Base-by-base conservation (phyloP, 2,797 vertebrate genomes). In the Otolemur crassicaudatus region DNA sequence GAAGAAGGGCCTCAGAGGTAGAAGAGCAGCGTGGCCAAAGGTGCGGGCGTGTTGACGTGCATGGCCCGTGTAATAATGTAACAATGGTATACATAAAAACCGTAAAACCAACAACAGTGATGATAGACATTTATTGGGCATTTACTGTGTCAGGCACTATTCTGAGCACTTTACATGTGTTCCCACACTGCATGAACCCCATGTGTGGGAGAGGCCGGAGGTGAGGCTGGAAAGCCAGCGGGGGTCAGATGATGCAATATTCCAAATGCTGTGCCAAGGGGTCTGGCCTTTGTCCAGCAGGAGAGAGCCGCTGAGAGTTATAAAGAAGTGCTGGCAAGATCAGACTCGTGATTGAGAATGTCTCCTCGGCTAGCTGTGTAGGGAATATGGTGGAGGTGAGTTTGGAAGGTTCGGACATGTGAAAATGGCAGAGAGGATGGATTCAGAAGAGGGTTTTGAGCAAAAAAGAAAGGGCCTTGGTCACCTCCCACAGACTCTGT, bases 21-120 rank as follows among this genome's bases (percentile, higher is more conserved):
- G 80, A 85, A 49, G 17, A 56, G 19, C 19, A 56, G 56, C 17
- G 5, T 56, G 19, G 23, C 6, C 60, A 61, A 61, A 56, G 56
- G 56, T 56, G 19, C 56, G 3, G 86, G 61, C 56, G 63, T 34
- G 56, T 43, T 34, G 61, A 23, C 37, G 65, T 9, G 40, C 14
- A 16, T 1, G 1, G 23, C 2, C 7, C 3, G 31, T 13, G 23
- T 23, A n/a, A 34, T 40, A 29, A 72, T 12, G 19, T 2, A 56
- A 31, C 12, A 10, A 12, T 3, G 16, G 58, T 40, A 17, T 8
- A 46, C 9, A 40, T 9, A 46, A 70, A 56, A 49, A n/a, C 8
- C 16, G 69, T 23, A 53, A 75, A 80, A 49, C 6, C n/a, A 46
- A 2, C 46, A 53, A 1, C n/a, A 65, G 4, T 12, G 1, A 81